phyloP scores from a whole-genome alignment of 1,140 invertebrate species.

The Dolichoris vasculosae region DNA sequence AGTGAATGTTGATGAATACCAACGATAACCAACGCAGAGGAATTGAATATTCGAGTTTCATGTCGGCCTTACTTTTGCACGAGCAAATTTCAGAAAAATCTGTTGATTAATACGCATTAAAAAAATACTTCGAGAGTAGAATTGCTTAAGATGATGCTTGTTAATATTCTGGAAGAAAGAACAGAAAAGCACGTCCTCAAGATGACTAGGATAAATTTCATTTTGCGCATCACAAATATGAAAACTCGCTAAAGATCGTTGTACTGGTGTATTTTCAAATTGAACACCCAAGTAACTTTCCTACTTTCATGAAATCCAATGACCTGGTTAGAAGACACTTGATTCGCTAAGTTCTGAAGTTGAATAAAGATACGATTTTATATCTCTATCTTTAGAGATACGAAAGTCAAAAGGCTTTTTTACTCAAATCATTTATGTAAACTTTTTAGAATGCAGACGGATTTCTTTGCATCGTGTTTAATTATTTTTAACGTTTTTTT shows the following conservation, averaged over 20 bases:
- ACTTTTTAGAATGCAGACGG: neutral
- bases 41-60: neutral
- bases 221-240: neutral
- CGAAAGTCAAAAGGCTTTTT: neutral
- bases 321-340: no score
- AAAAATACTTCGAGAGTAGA: no score
- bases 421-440: neutral
- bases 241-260: neutral
- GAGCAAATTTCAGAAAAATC: no score
- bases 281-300: neutral
- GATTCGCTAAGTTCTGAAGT: neutral
- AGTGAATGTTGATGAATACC: neutral
- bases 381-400: neutral
- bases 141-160: no score
- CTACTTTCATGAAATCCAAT: no score
- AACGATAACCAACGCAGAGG: neutral
- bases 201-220: no score
- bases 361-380: neutral
- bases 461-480: neutral
- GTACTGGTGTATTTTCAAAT: neutral
- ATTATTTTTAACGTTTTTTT: neutral
- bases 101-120: no score
- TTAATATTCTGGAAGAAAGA: no score
- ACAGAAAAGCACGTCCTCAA: no score
- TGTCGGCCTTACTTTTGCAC: neutral